Evolutionary conservation across 37 sponge, comb jelly and placozoan species (phyloP).

Genomic region (Dysidea cf. avara): DNA sequence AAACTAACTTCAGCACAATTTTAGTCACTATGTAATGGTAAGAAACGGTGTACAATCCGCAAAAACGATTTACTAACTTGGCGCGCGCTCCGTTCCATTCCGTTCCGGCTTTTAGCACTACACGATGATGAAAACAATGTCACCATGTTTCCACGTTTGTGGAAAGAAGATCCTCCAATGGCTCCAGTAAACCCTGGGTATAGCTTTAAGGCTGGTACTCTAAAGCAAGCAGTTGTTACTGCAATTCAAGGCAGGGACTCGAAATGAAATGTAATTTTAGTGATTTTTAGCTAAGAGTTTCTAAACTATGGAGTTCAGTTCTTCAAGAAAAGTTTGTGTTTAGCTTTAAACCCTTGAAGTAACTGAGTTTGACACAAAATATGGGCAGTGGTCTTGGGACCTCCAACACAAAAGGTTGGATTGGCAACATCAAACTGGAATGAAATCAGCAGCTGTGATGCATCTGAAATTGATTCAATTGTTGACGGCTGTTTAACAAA

Average conservation of each 20-base stretch:
- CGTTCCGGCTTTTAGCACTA: too few relatives aligned
- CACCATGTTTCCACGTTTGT: constrained; percentile 26
- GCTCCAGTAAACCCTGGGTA: too few relatives aligned
- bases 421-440: not conserved
- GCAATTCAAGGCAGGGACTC: too few relatives aligned
- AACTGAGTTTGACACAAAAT: not conserved
- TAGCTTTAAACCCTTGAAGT: constrained; percentile 15
- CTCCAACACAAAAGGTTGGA: not conserved
- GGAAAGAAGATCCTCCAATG: constrained; percentile 49
- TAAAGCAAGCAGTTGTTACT: not conserved
- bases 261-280: too few relatives aligned
- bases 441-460: not conserved
- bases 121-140: constrained; percentile 39
- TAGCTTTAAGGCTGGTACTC: too few relatives aligned
- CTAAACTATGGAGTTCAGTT: constrained; percentile 29
- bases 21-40: too few relatives aligned
- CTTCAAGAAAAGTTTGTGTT: constrained; percentile 45
- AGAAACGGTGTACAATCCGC: too few relatives aligned
- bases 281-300: not conserved
- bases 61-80: too few relatives aligned
- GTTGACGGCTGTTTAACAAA: too few relatives aligned
- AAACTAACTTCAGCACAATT: too few relatives aligned
- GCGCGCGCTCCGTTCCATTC: too few relatives aligned
- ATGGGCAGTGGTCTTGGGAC: constrained; percentile 23
- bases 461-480: not conserved